phyloP scores from a whole-genome alignment of 2,113 vertebrate genomes.

The Rhegmatorhina hoffmannsi region DNA sequence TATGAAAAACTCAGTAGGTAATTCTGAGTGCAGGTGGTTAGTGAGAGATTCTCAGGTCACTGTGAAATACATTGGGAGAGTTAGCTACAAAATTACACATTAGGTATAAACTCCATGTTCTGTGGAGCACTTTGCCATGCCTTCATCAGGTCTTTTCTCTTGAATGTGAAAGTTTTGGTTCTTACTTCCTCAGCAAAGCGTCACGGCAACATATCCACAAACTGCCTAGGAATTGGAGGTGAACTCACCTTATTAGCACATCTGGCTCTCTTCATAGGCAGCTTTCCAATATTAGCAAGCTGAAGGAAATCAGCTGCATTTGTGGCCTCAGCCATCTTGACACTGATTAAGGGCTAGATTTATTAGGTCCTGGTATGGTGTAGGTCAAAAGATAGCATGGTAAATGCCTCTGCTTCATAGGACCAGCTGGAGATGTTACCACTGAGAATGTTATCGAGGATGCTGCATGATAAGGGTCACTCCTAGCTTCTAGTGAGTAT shows the following conservation, averaged over 20 bases:
- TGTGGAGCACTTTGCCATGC: not conserved
- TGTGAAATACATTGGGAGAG: not conserved
- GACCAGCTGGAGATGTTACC: not conserved
- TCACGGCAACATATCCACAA: not conserved
- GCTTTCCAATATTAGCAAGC: not conserved
- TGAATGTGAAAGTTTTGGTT: not conserved
- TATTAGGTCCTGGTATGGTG: not conserved
- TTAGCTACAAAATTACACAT: not conserved
- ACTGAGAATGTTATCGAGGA: not conserved
- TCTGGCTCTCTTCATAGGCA: constrained; percentile 6
- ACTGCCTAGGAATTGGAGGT: not conserved
- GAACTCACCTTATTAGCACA: not conserved
- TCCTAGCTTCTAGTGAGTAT: not conserved
- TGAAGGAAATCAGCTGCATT: constrained; percentile 15
- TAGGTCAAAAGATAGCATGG: not conserved
- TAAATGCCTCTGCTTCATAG: not conserved
- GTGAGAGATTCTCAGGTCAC: not conserved
- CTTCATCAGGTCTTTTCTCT: not conserved
- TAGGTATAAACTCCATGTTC: not conserved
- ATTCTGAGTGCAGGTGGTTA: not conserved
- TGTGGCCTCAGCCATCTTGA: not conserved
- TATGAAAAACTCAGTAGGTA: not conserved
- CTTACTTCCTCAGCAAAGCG: not conserved
- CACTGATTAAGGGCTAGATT: not conserved
- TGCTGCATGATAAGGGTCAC: not conserved